Evolutionary conservation across 2,888 invertebrate species (phyloP).

Genomic region (Macropis europaea): DNA sequence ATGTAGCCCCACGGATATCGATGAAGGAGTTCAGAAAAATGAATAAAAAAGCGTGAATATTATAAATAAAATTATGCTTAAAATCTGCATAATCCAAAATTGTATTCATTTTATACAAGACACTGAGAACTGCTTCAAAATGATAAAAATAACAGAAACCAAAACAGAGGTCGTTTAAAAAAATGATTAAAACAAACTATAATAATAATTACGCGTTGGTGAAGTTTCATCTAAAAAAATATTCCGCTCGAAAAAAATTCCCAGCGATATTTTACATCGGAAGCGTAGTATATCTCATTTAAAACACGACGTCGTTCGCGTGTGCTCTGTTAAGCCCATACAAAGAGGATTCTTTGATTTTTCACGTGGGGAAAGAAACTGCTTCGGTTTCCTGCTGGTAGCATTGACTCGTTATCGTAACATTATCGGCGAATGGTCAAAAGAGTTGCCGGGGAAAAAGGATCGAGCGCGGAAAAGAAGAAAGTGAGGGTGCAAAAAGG

Average conservation of each 20-base stretch:
- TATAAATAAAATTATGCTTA: too few relatives aligned
- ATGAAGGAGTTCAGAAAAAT: too few relatives aligned
- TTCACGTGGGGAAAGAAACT: conserved; percentile 33
- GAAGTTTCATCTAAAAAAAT: background rate
- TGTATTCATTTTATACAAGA: too few relatives aligned
- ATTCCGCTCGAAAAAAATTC: too few relatives aligned
- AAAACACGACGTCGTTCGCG: background rate
- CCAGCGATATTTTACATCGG: background rate
- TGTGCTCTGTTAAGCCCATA: conserved; percentile 1
- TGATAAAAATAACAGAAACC: too few relatives aligned
- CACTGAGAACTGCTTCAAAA: too few relatives aligned
- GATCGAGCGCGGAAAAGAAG: conserved; percentile 27
- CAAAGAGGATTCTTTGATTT: conserved; percentile 34
- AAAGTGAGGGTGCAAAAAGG: conserved; percentile 27
- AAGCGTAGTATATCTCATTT: conserved; percentile 14
- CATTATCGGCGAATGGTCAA: conserved; percentile 52
- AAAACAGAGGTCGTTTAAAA: too few relatives aligned
- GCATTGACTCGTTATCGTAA: conserved; percentile 60
- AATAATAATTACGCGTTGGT: too few relatives aligned
- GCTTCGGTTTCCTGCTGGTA: conserved; percentile 10
- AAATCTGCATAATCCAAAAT: too few relatives aligned
- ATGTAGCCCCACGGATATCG: too few relatives aligned
- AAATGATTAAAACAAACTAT: too few relatives aligned
- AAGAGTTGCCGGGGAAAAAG: conserved; percentile 37
- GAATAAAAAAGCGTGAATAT: too few relatives aligned